These are phyloP conservation scores for Cheirogaleus major DNA, from an alignment of 2,797 vertebrate genomes.

Conservation along the genomic window DNA sequence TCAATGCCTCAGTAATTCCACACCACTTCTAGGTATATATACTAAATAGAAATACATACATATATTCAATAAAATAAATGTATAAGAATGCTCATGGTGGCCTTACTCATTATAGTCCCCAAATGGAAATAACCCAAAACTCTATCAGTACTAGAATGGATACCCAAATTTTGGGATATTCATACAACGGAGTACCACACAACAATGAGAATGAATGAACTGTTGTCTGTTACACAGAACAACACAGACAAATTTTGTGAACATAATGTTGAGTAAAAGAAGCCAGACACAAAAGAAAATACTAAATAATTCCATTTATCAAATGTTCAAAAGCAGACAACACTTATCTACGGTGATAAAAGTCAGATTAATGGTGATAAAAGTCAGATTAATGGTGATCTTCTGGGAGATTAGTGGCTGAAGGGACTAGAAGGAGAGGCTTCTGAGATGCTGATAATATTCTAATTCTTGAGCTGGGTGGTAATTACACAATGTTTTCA, in stretches of 20 bases:
- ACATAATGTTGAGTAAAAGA: not conserved
- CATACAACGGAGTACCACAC: not conserved
- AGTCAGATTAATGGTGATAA: not conserved
- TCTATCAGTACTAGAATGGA: not conserved
- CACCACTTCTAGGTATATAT: not conserved
- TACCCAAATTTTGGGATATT: not conserved
- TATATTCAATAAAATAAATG: not conserved
- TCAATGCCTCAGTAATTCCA: not conserved
- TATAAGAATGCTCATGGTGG: not conserved
- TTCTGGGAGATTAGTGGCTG: not conserved
- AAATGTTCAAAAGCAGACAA: not conserved
- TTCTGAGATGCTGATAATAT: not conserved
- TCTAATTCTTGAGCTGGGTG: not conserved
- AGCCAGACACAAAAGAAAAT: not conserved
- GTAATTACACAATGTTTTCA: not conserved
- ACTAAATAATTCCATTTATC: not conserved
- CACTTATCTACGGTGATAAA: not conserved
- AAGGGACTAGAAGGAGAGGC: not conserved
- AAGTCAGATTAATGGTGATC: not conserved
- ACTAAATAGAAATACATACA: not conserved
- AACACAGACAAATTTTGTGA: not conserved
- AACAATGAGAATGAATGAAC: not conserved
- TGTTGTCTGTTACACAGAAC: not conserved
- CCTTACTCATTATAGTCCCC: not conserved
- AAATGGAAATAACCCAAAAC: not conserved